Conservation (phyloP, 2,113 vertebrate genomes). For the Heliornis fulica region DNA sequence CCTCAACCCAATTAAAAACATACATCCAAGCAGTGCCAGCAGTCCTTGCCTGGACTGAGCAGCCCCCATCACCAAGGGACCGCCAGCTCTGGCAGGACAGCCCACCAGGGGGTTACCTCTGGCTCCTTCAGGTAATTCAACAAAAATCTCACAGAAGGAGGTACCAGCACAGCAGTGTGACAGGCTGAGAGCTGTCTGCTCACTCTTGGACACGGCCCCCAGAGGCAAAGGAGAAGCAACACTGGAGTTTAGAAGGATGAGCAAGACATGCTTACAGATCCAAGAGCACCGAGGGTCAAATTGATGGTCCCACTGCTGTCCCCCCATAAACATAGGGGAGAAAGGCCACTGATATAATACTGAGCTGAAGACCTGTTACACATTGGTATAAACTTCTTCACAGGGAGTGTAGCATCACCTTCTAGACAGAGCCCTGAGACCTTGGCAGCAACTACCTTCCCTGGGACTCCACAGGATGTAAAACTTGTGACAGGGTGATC, state of each 20-base stretch:
- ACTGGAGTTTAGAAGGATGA: not conserved
- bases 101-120: fast-evolving
- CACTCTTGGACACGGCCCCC: not conserved
- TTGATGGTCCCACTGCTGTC: not conserved
- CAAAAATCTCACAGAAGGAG: fast-evolving
- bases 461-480: not conserved
- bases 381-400: not conserved
- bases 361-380: not conserved
- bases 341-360: not conserved
- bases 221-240: not conserved
- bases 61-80: not conserved
- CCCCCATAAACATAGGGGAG: fast-evolving
- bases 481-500: not conserved
- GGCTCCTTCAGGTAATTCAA: no score
- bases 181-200: not conserved
- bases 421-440: not conserved
- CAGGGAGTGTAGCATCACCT: not conserved
- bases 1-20: not conserved
- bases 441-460: not conserved
- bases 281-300: not conserved
- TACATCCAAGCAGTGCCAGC: not conserved
- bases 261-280: not conserved
- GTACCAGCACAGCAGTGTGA: not conserved
- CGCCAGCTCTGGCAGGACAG: not conserved
- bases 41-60: not conserved